phyloP scores from a whole-genome alignment of 2,888 invertebrate species.

The Cantharis rustica region DNA sequence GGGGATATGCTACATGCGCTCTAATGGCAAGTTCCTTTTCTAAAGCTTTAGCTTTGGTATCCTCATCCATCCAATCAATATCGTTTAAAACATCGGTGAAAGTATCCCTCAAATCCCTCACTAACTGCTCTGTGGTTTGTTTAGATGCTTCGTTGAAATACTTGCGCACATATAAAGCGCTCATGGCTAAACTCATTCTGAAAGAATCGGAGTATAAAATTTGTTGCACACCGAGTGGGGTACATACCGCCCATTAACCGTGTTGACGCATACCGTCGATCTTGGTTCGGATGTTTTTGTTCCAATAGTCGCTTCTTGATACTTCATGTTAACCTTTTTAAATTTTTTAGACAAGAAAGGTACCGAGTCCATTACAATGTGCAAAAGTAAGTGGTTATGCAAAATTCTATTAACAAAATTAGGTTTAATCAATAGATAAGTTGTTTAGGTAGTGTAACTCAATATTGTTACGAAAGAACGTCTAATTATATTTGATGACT shows the following conservation, averaged over 20 bases:
- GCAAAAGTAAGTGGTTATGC: slow-evolving; percentile 62
- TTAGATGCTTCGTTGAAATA: slow-evolving; percentile 85
- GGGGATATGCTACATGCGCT: slow-evolving; percentile 85
- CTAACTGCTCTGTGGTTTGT: slow-evolving; percentile 84
- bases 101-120: slow-evolving; percentile 78
- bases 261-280: slow-evolving; percentile 25
- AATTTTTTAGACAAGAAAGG: slow-evolving; percentile 79
- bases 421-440: too few species aligned
- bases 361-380: slow-evolving; percentile 58
- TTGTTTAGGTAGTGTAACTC: too few species aligned
- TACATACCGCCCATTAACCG: slow-evolving; percentile 2
- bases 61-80: slow-evolving; percentile 72
- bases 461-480: too few species aligned
- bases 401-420: slow-evolving; percentile 47
- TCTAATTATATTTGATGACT: too few species aligned
- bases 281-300: slow-evolving; percentile 68
- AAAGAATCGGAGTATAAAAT: slow-evolving; percentile 7
- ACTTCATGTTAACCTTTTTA: slow-evolving; percentile 75
- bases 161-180: slow-evolving; percentile 79
- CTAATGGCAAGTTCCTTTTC: slow-evolving; percentile 69
- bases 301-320: slow-evolving; percentile 79
- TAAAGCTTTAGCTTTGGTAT: slow-evolving; percentile 70
- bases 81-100: slow-evolving; percentile 79
- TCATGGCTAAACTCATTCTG: slow-evolving; percentile 70
- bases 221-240: neutral